Conservation (phyloP, 2,797 vertebrate species). For the Pipistrellus pygmaeus region DNA sequence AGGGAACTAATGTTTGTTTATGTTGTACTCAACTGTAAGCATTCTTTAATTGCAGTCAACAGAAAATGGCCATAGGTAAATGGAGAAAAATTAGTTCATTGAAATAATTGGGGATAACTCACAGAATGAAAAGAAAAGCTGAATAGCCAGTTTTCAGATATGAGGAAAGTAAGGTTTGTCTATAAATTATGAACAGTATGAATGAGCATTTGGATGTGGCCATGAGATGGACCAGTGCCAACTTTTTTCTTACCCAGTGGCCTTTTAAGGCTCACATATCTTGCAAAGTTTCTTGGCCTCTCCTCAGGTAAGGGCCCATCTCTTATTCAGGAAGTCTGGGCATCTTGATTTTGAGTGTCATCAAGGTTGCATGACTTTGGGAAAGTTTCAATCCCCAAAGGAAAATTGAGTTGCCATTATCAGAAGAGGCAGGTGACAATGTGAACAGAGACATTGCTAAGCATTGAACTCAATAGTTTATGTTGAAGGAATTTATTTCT, state of each 20-base stretch:
- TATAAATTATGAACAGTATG: not conserved
- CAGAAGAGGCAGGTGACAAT: not conserved
- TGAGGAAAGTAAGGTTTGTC: not conserved
- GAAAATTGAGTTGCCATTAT: not conserved
- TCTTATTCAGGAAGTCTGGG: not conserved
- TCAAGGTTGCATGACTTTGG: not conserved
- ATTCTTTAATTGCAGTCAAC: not conserved
- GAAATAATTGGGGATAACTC: not conserved
- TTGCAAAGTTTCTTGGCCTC: not conserved
- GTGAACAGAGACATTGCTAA: not conserved
- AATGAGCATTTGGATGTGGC: rapidly evolving
- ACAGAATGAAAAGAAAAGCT: not conserved
- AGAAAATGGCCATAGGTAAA: not conserved
- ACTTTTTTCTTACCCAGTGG: not conserved
- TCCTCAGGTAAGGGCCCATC: not conserved
- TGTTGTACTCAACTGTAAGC: not conserved
- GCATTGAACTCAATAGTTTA: not conserved
- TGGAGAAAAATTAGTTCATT: not conserved
- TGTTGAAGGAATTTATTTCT: slow-evolving; percentile 3
- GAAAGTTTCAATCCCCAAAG: not conserved
- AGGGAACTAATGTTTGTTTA: not conserved
- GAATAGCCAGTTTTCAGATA: not conserved
- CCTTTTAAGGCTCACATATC: not conserved
- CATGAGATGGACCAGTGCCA: not conserved
- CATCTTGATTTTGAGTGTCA: not conserved